These are phyloP conservation scores for Tetraneura akinire DNA, from an alignment of 1,140 invertebrate genomes.

Conservation along the genomic window DNA sequence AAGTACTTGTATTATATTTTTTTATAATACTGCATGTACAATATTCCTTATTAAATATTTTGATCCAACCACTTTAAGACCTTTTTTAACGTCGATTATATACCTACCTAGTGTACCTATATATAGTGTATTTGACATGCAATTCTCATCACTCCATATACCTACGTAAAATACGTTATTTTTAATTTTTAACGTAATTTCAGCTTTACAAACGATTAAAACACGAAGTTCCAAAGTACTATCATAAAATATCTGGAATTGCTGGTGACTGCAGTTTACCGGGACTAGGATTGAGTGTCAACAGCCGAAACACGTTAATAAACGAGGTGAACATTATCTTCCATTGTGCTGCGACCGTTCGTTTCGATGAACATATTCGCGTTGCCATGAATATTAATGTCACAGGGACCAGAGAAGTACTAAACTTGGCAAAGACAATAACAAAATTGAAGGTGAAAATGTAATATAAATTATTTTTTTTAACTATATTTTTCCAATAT, in stretches of 20 bases:
- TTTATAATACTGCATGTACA: too few relatives aligned
- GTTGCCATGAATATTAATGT: slow-evolving; percentile 66
- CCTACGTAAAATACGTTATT: too few relatives aligned
- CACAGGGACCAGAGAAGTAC: slow-evolving; percentile 64
- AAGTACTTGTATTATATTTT: too few relatives aligned
- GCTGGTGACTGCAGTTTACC: slow-evolving; percentile 67
- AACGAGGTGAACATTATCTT: slow-evolving; percentile 72
- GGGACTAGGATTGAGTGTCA: slow-evolving; percentile 65
- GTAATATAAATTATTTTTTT: too few relatives aligned
- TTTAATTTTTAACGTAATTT: neutral
- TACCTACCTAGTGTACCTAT: too few relatives aligned
- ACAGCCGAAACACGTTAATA: slow-evolving; percentile 64
- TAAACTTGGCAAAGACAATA: slow-evolving; percentile 67
- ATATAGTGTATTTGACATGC: too few relatives aligned
- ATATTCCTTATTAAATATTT: too few relatives aligned
- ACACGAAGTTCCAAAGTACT: slow-evolving; percentile 62
- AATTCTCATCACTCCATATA: too few relatives aligned
- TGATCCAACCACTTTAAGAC: too few relatives aligned
- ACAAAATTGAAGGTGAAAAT: slow-evolving; percentile 67
- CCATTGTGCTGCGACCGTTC: slow-evolving; percentile 85
- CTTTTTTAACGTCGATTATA: too few relatives aligned
- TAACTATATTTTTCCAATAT: too few relatives aligned
- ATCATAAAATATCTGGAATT: slow-evolving; percentile 67
- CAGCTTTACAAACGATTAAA: slow-evolving; percentile 55
- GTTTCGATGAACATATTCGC: slow-evolving; percentile 82